Evolutionary conservation across 1,140 invertebrate genomes (phyloP).

Genomic region (Arctopsyche grandis): DNA sequence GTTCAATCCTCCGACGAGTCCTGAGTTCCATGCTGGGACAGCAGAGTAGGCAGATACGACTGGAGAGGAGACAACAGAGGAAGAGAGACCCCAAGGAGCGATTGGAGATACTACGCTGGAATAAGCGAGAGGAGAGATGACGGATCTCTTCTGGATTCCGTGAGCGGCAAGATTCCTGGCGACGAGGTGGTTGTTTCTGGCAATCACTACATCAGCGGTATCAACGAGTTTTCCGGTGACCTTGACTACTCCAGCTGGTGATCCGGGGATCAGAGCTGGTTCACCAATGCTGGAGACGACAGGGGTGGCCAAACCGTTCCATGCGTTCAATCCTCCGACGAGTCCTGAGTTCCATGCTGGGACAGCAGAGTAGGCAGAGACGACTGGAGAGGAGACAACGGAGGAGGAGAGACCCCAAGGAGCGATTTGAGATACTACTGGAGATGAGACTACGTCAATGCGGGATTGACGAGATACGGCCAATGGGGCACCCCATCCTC

Average conservation of each 20-base stretch:
- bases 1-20: constrained; percentile 50
- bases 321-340: constrained; percentile 40
- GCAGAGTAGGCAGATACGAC: constrained; percentile 30
- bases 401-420: constrained; percentile 49
- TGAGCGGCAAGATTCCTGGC: constrained; percentile 56
- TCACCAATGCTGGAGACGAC: constrained; percentile 51
- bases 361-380: constrained; percentile 16
- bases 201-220: constrained; percentile 64
- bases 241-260: constrained; percentile 59
- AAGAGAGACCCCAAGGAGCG: constrained; percentile 29
- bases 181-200: constrained; percentile 62
- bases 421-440: too few relatives aligned
- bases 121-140: constrained; percentile 58
- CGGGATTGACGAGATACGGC: too few relatives aligned
- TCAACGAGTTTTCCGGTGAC: constrained; percentile 59
- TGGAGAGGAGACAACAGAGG: constrained; percentile 42
- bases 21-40: constrained; percentile 50
- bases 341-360: constrained; percentile 52
- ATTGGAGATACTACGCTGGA: constrained; percentile 46
- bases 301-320: constrained; percentile 53
- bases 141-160: constrained; percentile 55
- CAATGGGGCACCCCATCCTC: constrained; percentile 44
- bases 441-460: too few relatives aligned
- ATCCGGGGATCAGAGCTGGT: constrained; percentile 56
- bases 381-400: constrained; percentile 53